Evolutionary conservation across 1,140 invertebrate genomes (phyloP).

Genomic region (Drosophila murphyi): DNA sequence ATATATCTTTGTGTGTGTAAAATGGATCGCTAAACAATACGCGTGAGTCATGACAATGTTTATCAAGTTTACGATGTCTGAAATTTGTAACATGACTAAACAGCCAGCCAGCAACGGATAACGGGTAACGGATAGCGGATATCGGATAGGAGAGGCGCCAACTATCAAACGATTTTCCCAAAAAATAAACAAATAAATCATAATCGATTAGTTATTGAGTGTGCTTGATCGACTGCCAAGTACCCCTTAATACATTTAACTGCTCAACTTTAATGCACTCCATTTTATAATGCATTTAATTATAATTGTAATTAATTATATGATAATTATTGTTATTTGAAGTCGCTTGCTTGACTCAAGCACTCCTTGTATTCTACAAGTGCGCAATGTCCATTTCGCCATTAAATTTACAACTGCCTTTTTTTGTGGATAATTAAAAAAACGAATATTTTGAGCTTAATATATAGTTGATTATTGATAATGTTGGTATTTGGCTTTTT

Average conservation of each 20-base stretch:
- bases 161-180: conserved; percentile 2
- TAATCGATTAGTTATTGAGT: neutral
- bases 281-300: too few relatives aligned
- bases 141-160: neutral
- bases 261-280: too few relatives aligned
- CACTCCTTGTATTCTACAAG: too few relatives aligned
- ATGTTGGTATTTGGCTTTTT: neutral
- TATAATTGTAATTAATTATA: too few relatives aligned
- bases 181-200: conserved; percentile 13
- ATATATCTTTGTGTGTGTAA: neutral
- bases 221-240: neutral
- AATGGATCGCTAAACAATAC: neutral
- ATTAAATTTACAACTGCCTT: neutral
- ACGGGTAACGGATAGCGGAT: conserved; percentile 15
- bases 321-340: too few relatives aligned
- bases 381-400: too few relatives aligned
- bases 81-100: conserved; percentile 27
- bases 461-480: neutral
- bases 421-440: conserved; percentile 8
- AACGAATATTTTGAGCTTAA: neutral
- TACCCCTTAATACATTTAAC: neutral
- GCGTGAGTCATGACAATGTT: conserved; percentile 27
- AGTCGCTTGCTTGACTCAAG: too few relatives aligned
- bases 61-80: conserved; percentile 34
- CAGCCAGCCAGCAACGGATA: conserved; percentile 6